phyloP scores from a whole-genome alignment of 2,797 vertebrate species.

The Odontamblyopus rebecca region DNA sequence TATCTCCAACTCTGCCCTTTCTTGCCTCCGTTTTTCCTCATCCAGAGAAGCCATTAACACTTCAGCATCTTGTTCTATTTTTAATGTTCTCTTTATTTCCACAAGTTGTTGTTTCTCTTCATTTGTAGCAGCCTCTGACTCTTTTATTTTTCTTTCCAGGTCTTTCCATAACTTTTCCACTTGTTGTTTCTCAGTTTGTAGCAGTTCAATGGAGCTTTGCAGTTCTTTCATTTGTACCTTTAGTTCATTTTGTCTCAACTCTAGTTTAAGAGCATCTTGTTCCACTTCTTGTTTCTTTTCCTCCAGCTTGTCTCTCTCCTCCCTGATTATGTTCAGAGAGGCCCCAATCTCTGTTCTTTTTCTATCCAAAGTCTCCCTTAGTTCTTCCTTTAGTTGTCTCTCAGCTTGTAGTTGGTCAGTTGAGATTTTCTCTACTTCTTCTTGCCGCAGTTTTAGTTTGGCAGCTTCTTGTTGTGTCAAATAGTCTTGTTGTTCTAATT shows the following conservation, averaged over 20 bases:
- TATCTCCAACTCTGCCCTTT: background rate
- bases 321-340: no score
- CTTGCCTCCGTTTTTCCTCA: background rate
- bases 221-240: background rate
- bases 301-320: background rate
- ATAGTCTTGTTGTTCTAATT: background rate
- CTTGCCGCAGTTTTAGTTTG: background rate
- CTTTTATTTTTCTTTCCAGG: background rate
- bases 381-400: conserved; percentile 7
- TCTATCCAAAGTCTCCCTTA: background rate
- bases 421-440: background rate
- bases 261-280: background rate
- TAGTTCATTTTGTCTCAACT: background rate
- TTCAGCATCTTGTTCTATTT: background rate
- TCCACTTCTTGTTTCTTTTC: background rate
- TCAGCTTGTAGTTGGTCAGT: background rate
- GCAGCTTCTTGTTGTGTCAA: background rate
- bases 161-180: background rate
- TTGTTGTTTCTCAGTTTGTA: background rate
- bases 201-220: background rate
- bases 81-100: no score
- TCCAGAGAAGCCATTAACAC: background rate
- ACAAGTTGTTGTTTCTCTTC: background rate
- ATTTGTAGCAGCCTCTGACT: background rate
- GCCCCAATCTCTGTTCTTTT: background rate